Evolutionary conservation across 2,797 vertebrate species (phyloP).

Genomic region (Rhinatrema bivittatum): DNA sequence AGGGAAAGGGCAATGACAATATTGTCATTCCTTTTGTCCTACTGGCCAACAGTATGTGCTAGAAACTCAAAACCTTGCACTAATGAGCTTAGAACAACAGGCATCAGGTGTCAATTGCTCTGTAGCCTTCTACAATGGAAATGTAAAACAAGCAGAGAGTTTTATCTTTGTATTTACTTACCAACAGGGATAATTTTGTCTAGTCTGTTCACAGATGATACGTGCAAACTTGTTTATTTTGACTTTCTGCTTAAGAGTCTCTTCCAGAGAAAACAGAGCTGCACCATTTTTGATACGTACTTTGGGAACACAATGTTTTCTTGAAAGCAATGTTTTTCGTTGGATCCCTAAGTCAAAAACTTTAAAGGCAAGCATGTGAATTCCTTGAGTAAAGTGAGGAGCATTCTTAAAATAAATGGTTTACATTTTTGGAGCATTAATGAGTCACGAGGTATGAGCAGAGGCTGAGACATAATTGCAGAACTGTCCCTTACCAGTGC

Average conservation of each 20-base stretch:
- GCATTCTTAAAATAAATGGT: background rate
- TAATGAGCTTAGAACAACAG: too few relatives aligned
- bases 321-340: conserved; percentile 13
- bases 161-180: background rate
- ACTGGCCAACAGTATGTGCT: too few relatives aligned
- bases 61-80: too few relatives aligned
- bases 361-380: background rate
- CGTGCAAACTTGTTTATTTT: conserved; percentile 32
- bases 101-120: too few relatives aligned
- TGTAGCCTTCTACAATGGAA: too few relatives aligned
- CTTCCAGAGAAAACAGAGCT: conserved; percentile 29
- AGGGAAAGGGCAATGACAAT: too few relatives aligned
- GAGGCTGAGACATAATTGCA: conserved; percentile 25
- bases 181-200: conserved; percentile 13
- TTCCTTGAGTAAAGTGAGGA: background rate
- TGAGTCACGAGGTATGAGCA: conserved; percentile 6
- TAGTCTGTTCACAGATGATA: conserved; percentile 16
- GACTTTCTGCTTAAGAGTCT: conserved; percentile 20
- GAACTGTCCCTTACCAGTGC: conserved; percentile 43
- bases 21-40: too few relatives aligned
- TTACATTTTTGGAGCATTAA: conserved; percentile 1
- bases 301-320: conserved; percentile 20
- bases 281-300: conserved; percentile 25
- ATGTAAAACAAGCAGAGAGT: too few relatives aligned
- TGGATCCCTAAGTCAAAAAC: too few relatives aligned